Conservation (phyloP, 2,113 vertebrate genomes). For the Pithys albifrons region DNA sequence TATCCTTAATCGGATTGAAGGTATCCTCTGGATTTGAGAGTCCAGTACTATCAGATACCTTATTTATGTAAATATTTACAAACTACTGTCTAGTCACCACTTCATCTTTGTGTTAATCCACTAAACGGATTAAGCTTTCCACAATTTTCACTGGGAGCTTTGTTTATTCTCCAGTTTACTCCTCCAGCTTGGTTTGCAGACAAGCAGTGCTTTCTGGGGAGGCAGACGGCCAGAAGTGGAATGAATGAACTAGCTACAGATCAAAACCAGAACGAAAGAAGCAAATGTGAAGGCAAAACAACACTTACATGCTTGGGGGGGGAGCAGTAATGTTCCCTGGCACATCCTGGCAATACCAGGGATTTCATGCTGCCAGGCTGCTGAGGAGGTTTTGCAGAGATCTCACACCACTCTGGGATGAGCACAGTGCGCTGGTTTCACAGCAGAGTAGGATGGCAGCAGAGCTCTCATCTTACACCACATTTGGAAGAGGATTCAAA, state of each 20-base stretch:
- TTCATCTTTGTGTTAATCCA: not conserved
- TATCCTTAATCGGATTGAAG: not conserved
- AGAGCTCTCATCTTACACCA: not conserved
- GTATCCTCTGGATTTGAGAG: not conserved
- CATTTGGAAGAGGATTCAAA: not conserved
- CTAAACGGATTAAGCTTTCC: not conserved
- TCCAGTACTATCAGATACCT: not conserved
- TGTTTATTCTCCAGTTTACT: not conserved
- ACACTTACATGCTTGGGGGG: not conserved
- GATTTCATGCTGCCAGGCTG: accelerated
- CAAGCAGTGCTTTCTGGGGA: not conserved
- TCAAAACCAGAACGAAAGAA: not conserved
- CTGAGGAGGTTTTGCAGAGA: not conserved
- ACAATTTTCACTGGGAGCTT: not conserved
- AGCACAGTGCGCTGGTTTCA: accelerated
- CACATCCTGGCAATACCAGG: accelerated
- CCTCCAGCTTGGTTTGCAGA: not conserved
- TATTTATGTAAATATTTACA: not conserved
- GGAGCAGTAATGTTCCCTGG: not conserved
- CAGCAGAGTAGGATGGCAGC: not conserved
- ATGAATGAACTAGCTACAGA: not conserved
- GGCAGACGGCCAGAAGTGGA: not conserved
- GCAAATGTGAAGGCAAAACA: not conserved
- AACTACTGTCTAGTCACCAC: not conserved
- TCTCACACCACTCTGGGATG: accelerated